phyloP scores from a whole-genome alignment of 2,113 vertebrate species.

The Lampris megalopsis region DNA sequence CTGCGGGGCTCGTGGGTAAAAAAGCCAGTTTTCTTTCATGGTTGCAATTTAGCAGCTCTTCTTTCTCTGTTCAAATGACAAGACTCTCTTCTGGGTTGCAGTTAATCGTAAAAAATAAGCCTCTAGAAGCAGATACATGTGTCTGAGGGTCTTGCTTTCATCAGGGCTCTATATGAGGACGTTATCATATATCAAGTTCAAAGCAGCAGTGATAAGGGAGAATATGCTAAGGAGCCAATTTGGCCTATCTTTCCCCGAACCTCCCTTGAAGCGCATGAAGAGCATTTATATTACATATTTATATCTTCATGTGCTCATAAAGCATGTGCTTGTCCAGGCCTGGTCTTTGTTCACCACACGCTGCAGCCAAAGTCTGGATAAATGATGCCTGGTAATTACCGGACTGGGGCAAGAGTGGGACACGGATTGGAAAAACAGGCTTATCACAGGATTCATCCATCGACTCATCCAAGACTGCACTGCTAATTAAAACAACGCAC shows the following conservation, averaged over 20 bases:
- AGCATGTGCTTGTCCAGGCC: constrained; percentile 6
- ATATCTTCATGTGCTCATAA: constrained; percentile 27
- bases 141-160: constrained; percentile 27
- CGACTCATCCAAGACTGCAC: neutral
- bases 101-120: constrained; percentile 20
- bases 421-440: neutral
- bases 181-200: constrained; percentile 30
- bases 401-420: neutral
- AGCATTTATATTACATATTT: too few species aligned
- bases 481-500: neutral
- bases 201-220: constrained; percentile 5
- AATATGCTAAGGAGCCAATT: neutral
- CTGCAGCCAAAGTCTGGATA: constrained; percentile 2
- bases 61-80: constrained; percentile 6
- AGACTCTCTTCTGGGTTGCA: constrained; percentile 14
- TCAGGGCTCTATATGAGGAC: constrained; percentile 34
- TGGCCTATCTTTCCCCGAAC: constrained; percentile 2
- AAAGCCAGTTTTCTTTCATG: neutral
- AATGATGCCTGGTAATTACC: neutral
- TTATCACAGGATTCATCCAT: neutral
- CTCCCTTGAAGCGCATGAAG: neutral
- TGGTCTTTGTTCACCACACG: neutral
- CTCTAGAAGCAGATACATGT: constrained; percentile 28
- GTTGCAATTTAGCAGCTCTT: neutral
- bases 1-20: neutral